A percentile compares a stretch with the other conserved stretches of the same genome.
These are phyloP conservation scores for Axinella damicornis DNA, from an alignment of 37 sponge, comb jelly and placozoan genomes.

Conservation along the genomic window DNA sequence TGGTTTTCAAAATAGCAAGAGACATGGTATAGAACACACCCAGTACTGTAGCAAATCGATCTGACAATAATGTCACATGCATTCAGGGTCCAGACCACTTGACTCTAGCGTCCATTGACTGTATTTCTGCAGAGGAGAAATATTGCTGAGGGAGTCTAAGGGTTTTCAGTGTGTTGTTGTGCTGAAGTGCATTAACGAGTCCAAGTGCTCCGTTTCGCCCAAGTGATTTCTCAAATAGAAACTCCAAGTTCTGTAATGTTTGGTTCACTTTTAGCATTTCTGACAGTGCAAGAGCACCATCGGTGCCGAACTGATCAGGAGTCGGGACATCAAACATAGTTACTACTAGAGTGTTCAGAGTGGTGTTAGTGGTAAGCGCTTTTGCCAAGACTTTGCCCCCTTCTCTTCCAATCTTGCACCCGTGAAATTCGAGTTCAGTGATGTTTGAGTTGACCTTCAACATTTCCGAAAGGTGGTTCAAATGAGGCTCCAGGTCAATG, in stretches of 20 bases:
- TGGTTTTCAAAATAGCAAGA: too few species aligned
- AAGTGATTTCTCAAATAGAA: slow-evolving; percentile 16
- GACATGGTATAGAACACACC: too few species aligned
- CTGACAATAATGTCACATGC: too few species aligned
- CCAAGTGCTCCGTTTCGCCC: slow-evolving; percentile 6
- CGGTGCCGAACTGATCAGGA: background rate
- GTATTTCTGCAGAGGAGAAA: slow-evolving; percentile 10
- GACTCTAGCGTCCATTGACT: background rate
- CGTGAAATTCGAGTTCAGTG: slow-evolving; percentile 7
- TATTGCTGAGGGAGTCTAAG: slow-evolving; percentile 27
- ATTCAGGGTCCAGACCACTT: slow-evolving; percentile 12
- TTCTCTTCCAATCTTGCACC: slow-evolving; percentile 22
- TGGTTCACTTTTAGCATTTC: slow-evolving; percentile 27
- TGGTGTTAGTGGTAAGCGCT: background rate
- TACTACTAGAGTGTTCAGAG: slow-evolving; percentile 12
- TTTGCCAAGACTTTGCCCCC: background rate
- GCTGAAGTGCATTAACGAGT: background rate
- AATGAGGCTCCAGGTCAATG: background rate
- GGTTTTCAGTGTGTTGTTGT: background rate
- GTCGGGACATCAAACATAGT: slow-evolving; percentile 46
- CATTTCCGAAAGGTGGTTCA: background rate
- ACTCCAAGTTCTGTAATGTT: slow-evolving; percentile 8
- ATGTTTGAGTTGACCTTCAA: background rate
- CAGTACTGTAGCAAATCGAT: too few species aligned
- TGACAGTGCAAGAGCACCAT: slow-evolving; percentile 13